These are phyloP conservation scores for Onthophagus taurus DNA, from an alignment of 1,140 invertebrate species.

Conservation along the genomic window DNA sequence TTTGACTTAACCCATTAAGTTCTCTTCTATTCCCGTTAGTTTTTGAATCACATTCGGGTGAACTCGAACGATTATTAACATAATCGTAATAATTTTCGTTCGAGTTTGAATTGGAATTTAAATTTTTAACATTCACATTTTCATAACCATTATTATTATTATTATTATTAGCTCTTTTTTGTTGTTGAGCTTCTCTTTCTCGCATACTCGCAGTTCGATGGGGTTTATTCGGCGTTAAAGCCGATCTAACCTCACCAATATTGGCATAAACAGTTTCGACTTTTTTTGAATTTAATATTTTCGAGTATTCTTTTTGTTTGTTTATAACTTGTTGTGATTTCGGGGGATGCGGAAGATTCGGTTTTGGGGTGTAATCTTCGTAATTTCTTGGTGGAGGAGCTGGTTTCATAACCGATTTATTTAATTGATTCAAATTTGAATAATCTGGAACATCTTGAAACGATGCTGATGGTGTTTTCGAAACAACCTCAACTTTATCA, in stretches of 20 bases:
- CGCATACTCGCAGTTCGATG: slow-evolving; percentile 74
- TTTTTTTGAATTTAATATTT: slow-evolving; percentile 32
- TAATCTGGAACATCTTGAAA: slow-evolving; percentile 37
- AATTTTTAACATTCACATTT: slow-evolving; percentile 19
- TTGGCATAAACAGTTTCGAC: slow-evolving; percentile 68
- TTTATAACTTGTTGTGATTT: slow-evolving; percentile 53
- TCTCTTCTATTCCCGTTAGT: slow-evolving; percentile 19
- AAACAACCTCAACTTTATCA: slow-evolving; percentile 61
- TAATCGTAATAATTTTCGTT: slow-evolving; percentile 57
- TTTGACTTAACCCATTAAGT: slow-evolving; percentile 35
- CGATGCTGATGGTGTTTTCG: slow-evolving; percentile 25
- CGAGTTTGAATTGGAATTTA: slow-evolving; percentile 34
- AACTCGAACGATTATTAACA: slow-evolving; percentile 49
- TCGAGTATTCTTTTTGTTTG: slow-evolving; percentile 46
- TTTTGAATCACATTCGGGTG: slow-evolving; percentile 51
- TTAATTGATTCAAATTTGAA: slow-evolving; percentile 33
- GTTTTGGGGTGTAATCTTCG: slow-evolving; percentile 42
- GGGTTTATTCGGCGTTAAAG: slow-evolving; percentile 65
- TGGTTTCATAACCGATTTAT: slow-evolving; percentile 39
- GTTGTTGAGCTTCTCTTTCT: slow-evolving; percentile 54
- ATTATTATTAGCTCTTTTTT: slow-evolving; percentile 23
- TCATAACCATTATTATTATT: slow-evolving; percentile 22
- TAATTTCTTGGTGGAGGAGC: slow-evolving; percentile 49
- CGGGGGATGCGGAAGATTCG: slow-evolving; percentile 58
- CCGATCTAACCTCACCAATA: slow-evolving; percentile 67